Percentiles rank a stretch among this genome's conserved stretches.
Evolutionary conservation across 1,140 invertebrate genomes (phyloP).

Genomic region (Rhopalosiphum maidis): DNA sequence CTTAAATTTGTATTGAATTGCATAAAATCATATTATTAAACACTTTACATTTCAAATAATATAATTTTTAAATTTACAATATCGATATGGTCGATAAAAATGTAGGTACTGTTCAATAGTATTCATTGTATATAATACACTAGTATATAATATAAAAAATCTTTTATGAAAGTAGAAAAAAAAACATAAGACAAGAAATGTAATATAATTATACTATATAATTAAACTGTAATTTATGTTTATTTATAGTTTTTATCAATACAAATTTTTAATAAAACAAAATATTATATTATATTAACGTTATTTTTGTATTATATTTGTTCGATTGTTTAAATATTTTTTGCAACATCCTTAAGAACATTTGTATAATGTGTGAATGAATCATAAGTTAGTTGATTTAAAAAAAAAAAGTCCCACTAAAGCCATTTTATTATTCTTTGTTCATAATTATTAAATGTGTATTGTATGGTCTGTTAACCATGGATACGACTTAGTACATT

Average conservation of each 20-base stretch:
- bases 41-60: too few relatives aligned
- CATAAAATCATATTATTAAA: background rate
- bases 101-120: background rate
- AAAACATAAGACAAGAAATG: background rate
- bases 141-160: background rate
- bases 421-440: background rate
- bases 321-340: background rate
- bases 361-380: background rate
- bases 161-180: background rate
- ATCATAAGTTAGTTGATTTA: background rate
- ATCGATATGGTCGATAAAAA: background rate
- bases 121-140: background rate
- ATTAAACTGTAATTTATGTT: background rate
- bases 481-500: background rate
- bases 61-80: background rate
- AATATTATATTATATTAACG: background rate
- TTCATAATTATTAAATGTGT: background rate
- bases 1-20: background rate
- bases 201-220: background rate
- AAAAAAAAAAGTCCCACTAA: background rate
- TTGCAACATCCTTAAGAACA: background rate
- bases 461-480: background rate
- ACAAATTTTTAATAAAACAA: background rate
- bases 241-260: background rate
- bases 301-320: background rate